phyloP scores from a whole-genome alignment of 2,888 invertebrate genomes.

The Phengaris alcon region DNA sequence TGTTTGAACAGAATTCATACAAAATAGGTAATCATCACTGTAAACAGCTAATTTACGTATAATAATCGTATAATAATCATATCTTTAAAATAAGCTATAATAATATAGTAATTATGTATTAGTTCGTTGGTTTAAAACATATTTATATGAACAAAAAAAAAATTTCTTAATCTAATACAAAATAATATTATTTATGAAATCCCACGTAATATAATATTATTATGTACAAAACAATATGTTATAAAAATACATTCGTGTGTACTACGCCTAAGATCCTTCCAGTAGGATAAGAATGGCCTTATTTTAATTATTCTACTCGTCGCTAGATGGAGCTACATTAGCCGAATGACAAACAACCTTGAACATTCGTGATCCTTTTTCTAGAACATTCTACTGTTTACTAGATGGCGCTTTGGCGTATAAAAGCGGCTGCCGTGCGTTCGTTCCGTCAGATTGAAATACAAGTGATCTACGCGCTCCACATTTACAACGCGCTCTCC shows the following conservation, averaged over 20 bases:
- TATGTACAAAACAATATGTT: background rate
- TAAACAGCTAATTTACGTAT: no score
- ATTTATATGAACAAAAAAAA: no score
- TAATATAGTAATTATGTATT: no score
- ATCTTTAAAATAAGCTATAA: no score
- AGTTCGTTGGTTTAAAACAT: no score
- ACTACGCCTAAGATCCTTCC: background rate
- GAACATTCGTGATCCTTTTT: constrained; percentile 26
- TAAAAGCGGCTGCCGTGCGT: constrained; percentile 42
- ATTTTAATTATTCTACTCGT: constrained; percentile 31
- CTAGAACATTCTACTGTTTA: constrained; percentile 47
- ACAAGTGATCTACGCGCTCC: constrained; percentile 38
- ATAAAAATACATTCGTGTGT: background rate
- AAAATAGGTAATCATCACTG: no score
- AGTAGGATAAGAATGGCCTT: constrained; percentile 32
- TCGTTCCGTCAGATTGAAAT: constrained; percentile 40
- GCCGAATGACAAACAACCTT: constrained; percentile 4
- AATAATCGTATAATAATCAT: no score
- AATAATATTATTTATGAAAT: no score
- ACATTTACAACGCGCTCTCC: constrained; percentile 29
- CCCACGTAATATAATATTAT: background rate
- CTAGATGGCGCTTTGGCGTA: constrained; percentile 54
- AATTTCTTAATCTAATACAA: no score
- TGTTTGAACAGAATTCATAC: no score
- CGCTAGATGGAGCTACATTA: constrained; percentile 33